phyloP scores from a whole-genome alignment of 2,888 invertebrate species.

The Piscicola geometra region DNA sequence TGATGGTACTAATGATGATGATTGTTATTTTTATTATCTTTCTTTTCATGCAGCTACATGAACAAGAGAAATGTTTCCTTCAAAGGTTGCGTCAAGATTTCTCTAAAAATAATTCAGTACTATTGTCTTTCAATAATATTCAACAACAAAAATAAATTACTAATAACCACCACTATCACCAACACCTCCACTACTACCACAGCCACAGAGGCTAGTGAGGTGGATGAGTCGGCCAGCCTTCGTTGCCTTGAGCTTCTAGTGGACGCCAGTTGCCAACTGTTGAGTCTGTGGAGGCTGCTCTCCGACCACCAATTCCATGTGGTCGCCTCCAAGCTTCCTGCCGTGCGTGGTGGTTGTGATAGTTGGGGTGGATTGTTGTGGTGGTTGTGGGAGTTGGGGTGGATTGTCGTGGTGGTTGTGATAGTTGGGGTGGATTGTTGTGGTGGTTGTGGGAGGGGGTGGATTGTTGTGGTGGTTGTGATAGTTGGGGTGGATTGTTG shows the following conservation, averaged over 20 bases:
- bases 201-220: too few species aligned
- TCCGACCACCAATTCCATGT: conserved; percentile 85
- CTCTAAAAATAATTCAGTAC: background rate
- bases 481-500: too few species aligned
- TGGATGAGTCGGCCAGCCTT: conserved; percentile 55
- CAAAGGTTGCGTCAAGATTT: background rate
- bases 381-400: too few species aligned
- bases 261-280: conserved; percentile 77
- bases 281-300: conserved; percentile 86
- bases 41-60: conserved; percentile 1
- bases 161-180: background rate
- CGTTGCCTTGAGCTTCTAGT: conserved; percentile 54
- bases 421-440: too few species aligned
- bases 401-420: too few species aligned
- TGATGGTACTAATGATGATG: too few species aligned
- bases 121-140: background rate
- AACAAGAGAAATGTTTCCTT: conserved; percentile 4
- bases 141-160: background rate
- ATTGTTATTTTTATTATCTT: too few species aligned
- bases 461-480: too few species aligned
- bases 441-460: too few species aligned
- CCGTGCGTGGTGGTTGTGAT: conserved; percentile 45
- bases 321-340: conserved; percentile 54
- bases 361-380: too few species aligned
- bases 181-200: too few species aligned